These are phyloP conservation scores for Haliclona indistincta DNA, from an alignment of 37 sponge, comb jelly and placozoan species.

Conservation along the genomic window DNA sequence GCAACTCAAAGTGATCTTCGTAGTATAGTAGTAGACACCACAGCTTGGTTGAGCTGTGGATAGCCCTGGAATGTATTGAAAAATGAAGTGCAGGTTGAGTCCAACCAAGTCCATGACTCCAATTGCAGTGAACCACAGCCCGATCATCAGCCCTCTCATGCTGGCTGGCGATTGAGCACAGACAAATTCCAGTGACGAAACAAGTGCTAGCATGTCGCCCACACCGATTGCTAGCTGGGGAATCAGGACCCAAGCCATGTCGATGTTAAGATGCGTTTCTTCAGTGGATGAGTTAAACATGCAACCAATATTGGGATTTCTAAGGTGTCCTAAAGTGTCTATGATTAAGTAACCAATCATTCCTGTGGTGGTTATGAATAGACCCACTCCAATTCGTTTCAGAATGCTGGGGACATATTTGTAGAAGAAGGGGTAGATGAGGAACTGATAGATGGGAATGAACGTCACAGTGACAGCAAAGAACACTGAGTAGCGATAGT, in stretches of 20 bases:
- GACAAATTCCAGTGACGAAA: neutral
- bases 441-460: neutral
- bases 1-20: neutral
- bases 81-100: neutral
- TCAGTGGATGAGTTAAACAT: neutral
- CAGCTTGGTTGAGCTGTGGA: neutral
- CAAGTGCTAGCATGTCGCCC: neutral
- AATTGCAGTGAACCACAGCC: neutral
- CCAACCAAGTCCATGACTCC: neutral
- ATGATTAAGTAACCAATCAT: neutral
- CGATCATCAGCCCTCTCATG: slow-evolving; percentile 8
- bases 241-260: neutral
- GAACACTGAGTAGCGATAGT: neutral
- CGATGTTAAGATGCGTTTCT: no score
- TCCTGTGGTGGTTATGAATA: neutral
- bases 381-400: neutral
- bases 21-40: neutral
- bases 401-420: slow-evolving; percentile 7
- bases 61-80: neutral
- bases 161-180: neutral
- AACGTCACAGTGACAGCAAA: neutral
- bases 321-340: neutral
- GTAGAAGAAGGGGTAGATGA: slow-evolving; percentile 2
- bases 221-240: neutral
- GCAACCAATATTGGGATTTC: neutral